Conservation (phyloP, 2,888 invertebrate species). For the Catocala fraxini region DNA sequence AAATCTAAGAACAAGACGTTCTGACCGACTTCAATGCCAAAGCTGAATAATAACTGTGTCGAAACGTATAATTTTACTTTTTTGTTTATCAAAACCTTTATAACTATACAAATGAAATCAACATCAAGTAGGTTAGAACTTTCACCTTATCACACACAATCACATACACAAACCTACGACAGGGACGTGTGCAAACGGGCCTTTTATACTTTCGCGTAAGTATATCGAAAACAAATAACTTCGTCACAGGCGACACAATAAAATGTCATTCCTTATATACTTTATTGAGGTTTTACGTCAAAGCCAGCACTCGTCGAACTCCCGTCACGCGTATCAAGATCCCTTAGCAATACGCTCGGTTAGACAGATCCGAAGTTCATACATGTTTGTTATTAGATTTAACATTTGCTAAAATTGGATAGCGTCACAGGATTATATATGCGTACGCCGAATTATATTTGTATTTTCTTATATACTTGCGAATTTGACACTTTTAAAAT, state of each 20-base stretch:
- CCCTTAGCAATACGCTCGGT: not conserved
- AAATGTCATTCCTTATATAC: not conserved
- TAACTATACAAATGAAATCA: too few species aligned
- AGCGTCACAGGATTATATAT: not conserved
- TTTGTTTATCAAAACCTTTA: too few species aligned
- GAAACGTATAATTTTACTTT: too few species aligned
- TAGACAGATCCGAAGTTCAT: not conserved
- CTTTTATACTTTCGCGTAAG: not conserved
- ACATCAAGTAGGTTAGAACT: too few species aligned
- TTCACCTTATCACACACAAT: too few species aligned
- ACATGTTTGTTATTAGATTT: conserved; percentile 1
- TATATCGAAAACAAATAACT: not conserved
- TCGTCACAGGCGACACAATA: not conserved
- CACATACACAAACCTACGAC: too few species aligned
- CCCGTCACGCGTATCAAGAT: not conserved
- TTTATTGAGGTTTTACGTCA: conserved; percentile 1
- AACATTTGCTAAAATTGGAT: not conserved
- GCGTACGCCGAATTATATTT: not conserved
- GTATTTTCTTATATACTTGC: too few species aligned
- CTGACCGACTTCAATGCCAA: too few species aligned
- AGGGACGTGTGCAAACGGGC: not conserved
- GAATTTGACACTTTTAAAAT: too few species aligned
- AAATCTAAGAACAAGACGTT: too few species aligned
- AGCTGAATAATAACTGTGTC: too few species aligned
- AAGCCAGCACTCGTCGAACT: not conserved